Evolutionary conservation across 2,888 invertebrate species (phyloP), one percentile per base, ranked within the genome.

Genomic region (Didymodactylos carnosus): DNA sequence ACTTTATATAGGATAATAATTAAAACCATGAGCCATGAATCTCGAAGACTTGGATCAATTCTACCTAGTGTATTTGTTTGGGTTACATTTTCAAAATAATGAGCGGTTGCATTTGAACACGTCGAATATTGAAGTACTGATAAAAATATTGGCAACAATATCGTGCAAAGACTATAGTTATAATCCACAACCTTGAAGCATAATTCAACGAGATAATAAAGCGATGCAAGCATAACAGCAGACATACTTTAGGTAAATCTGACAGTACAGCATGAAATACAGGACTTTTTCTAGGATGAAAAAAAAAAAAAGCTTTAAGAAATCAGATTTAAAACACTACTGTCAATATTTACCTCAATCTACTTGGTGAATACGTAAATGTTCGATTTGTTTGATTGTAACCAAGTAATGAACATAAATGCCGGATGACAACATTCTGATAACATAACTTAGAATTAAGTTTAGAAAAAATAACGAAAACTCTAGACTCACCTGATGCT

Each of bases 1-100:
- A 92, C 93, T 88, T 98, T 98, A 81, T 98, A 98, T 1, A 98
- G 86, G 73, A 97, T 88, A 19, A 97, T 92, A 19, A 95, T 88
- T 27, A 95, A 84, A 1, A 94, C 88, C 87, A 91, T 90, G 23
- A 98, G 87, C 97, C 98, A 98, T 78, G 91, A 90, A 53, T 91
- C 87, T 6, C 97, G 86, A 16, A 89, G 88, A 80, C 92, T 91
- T 0, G 92, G 88, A 81, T 93, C 91, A 75, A 97, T 85, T 78
- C 89, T 88, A 88, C 91, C 92, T 70, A 98, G 86, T 19, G 94
- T 91, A 83, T 92, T 94, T 77, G 86, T 86, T 4, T 88, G 87
- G 8, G 87, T 19, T 13, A 62, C 35, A 62, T 62, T 29, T 35
- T 62, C 62, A 35, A 35, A 62, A 25, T 35, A 62, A 35, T 62